Base-by-base conservation (phyloP, 2,113 vertebrate genomes). In the Muntiacus reevesi region DNA sequence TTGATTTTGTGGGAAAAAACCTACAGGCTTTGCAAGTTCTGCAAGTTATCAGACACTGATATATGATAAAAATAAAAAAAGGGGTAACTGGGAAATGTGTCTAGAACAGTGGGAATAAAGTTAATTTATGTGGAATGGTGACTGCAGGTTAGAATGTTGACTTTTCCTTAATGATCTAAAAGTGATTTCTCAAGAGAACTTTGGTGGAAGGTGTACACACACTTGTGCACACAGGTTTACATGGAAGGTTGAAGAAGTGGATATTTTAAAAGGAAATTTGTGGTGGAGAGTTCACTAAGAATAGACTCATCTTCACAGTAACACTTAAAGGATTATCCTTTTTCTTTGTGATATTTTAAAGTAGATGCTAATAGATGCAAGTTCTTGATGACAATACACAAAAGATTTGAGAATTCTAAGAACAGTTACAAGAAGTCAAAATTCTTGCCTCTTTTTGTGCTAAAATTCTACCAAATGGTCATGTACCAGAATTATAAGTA, bases 161-260 rank as follows among this genome's bases (percentile, higher is more conserved):
- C 30, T 79, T 91, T 90, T 47, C 30, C 76, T 59, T 91, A 21
- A 83, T 67, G 57, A 84, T 45, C 36, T 76, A 36, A 79, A 81
- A 87, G 19, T 57, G 54, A 78, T 94, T 89, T 62, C 89, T 78
- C 57, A 43, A 55, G 16, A 89, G 74, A 87, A 36, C 1, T 14
- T 54, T 0, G 12, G 25, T 71, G 7, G 30, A 87, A 52, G 45
- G 4, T 10, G 4, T 3, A 43, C 10, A 36, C 7, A 11, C 0
- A 2, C 8, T 43, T 43, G 14, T 25, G 19, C 25, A 64, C 54
- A 50, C 45, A 87, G 12, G 43, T 82, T 96, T 79, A 78, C 9
- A 6, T 79, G 25, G 36, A 71, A 94, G 67, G 47, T 36, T 23
- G 15, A 55, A 89, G 28, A 67, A 23, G 15, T 30, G 3, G 28